Evolutionary conservation across 2,113 vertebrate genomes (phyloP).

Genomic region (Poecilia latipinna): DNA sequence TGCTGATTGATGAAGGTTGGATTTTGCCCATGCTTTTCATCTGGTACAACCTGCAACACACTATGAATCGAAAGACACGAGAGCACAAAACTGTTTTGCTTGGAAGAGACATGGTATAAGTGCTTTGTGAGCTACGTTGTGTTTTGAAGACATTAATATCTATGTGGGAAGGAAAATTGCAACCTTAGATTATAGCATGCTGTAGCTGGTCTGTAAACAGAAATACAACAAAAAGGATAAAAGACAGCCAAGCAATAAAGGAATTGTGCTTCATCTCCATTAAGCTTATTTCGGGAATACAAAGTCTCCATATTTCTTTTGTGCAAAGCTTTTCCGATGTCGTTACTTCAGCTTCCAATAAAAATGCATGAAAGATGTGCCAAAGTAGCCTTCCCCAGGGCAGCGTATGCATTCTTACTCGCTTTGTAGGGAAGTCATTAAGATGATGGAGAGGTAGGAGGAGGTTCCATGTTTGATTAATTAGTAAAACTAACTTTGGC

Average conservation of each 20-base stretch:
- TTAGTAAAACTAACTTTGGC: conserved; percentile 72
- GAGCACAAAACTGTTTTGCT: conserved; percentile 54
- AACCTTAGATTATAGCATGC: conserved; percentile 24
- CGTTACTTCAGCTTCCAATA: conserved; percentile 43
- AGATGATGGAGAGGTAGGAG: conserved; percentile 35
- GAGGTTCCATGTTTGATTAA: conserved; percentile 69
- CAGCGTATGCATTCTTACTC: conserved; percentile 41
- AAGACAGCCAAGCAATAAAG: conserved; percentile 24
- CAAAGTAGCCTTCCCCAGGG: conserved; percentile 27
- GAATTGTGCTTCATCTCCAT: conserved; percentile 38
- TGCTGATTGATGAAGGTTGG: conserved; percentile 66
- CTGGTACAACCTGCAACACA: conserved; percentile 57
- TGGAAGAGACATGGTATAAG: conserved; percentile 50
- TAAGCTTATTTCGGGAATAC: conserved; percentile 35
- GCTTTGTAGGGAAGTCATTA: conserved; percentile 53
- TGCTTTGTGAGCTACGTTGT: conserved; percentile 51
- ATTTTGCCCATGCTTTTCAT: conserved; percentile 61
- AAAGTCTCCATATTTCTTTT: conserved; percentile 33
- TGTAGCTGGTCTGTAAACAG: conserved; percentile 17
- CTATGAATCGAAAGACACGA: conserved; percentile 55
- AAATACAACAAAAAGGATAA: conserved; percentile 16
- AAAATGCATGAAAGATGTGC: conserved; percentile 53
- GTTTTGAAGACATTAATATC: conserved; percentile 56
- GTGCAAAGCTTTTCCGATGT: conserved; percentile 13
- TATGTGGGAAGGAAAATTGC: conserved; percentile 56